Percentiles rank a stretch among this genome's conserved stretches.
phyloP scores from a whole-genome alignment of 2,888 invertebrate genomes.

The Sarcophaga subvicina region DNA sequence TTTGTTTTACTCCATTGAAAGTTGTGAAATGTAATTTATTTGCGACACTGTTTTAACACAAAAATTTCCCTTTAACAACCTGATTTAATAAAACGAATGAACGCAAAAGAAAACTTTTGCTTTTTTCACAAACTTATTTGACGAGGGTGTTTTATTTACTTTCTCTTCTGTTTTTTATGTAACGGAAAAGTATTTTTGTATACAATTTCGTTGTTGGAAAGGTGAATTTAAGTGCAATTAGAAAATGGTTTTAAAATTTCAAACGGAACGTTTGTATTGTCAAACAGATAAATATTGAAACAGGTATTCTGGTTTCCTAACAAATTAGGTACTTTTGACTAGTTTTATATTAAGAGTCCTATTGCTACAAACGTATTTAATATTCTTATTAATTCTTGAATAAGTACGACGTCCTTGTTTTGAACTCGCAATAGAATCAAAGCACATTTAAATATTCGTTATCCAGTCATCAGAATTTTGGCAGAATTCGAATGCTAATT shows the following conservation, averaged over 20 bases:
- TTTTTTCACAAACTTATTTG: neutral
- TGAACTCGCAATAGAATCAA: too few species aligned
- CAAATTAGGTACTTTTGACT: too few species aligned
- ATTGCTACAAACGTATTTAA: too few species aligned
- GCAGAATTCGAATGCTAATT: too few species aligned
- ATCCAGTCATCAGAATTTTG: too few species aligned
- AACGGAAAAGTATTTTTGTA: neutral
- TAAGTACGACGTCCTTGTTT: too few species aligned
- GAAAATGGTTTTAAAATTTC: neutral
- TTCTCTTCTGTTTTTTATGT: neutral
- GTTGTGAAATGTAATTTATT: slow-evolving; percentile 38
- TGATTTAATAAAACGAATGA: slow-evolving; percentile 20
- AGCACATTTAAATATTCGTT: too few species aligned
- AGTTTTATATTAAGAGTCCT: too few species aligned
- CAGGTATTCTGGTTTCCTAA: too few species aligned
- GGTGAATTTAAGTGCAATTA: neutral
- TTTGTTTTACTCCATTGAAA: neutral
- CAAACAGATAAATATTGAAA: too few species aligned
- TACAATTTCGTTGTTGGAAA: neutral
- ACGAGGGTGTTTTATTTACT: neutral
- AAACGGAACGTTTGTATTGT: too few species aligned
- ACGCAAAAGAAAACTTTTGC: neutral
- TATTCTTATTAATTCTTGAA: too few species aligned
- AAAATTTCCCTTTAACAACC: slow-evolving; percentile 26
- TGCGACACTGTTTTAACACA: slow-evolving; percentile 29